Evolutionary conservation across 2,113 vertebrate genomes (phyloP).

Genomic region (Perca fluviatilis): DNA sequence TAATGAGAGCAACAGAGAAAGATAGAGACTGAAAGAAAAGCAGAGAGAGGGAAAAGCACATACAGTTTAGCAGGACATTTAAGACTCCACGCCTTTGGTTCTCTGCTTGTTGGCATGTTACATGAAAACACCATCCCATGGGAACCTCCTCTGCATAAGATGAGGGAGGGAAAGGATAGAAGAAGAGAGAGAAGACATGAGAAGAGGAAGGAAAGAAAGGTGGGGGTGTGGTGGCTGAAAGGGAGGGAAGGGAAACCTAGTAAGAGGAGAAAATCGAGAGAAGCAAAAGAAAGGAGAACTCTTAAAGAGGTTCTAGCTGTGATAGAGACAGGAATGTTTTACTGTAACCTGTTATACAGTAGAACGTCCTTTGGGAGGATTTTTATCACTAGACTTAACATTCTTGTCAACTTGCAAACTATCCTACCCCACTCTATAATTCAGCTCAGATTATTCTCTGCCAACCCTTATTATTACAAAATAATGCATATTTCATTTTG

Average conservation of each 20-base stretch:
- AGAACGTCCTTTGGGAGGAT: not conserved
- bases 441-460: not conserved
- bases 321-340: constrained; percentile 8
- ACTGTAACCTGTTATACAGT: not conserved
- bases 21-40: constrained; percentile 25
- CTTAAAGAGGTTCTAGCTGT: constrained; percentile 22
- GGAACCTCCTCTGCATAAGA: constrained; percentile 45
- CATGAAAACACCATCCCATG: constrained; percentile 54
- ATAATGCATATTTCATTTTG: constrained; percentile 2
- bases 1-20: constrained; percentile 50
- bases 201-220: constrained; percentile 23
- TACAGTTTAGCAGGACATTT: constrained; percentile 70
- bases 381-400: not conserved
- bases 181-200: constrained; percentile 33
- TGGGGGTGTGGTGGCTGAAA: constrained; percentile 21
- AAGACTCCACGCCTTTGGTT: constrained; percentile 50
- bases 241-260: constrained; percentile 36
- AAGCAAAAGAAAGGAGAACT: constrained; percentile 2
- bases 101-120: constrained; percentile 53
- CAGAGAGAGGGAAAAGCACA: constrained; percentile 31
- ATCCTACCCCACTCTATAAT: not conserved
- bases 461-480: not conserved
- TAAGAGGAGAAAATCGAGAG: constrained; percentile 51
- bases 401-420: not conserved
- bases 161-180: constrained; percentile 17